These are phyloP conservation scores for Phyllostomus hastatus DNA, from an alignment of 2,113 vertebrate genomes.

Conservation along the genomic window DNA sequence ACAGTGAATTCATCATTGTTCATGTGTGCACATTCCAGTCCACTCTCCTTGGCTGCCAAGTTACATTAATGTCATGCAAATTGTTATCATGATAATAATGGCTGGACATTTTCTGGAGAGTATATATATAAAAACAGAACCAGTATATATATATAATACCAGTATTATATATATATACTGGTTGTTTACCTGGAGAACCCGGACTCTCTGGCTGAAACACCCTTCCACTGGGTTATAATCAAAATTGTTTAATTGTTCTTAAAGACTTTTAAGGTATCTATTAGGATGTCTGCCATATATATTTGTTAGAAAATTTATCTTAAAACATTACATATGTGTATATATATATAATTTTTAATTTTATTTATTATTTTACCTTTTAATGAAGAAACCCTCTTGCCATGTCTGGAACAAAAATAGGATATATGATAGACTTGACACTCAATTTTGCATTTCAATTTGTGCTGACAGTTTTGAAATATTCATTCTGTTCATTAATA, in stretches of 20 bases:
- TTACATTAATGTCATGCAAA: too few species aligned
- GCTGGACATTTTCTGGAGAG: too few species aligned
- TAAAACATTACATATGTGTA: background rate
- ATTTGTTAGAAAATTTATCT: background rate
- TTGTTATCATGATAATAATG: too few species aligned
- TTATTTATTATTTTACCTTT: background rate
- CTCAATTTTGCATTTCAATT: background rate
- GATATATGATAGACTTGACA: background rate
- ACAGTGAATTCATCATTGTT: too few species aligned
- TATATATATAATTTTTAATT: background rate
- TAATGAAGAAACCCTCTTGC: background rate
- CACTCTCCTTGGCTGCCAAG: too few species aligned
- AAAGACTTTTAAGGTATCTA: background rate
- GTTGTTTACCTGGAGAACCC: background rate
- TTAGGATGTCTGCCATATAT: background rate
- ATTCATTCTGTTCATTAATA: conserved; percentile 12
- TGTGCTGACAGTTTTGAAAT: background rate
- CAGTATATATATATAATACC: background rate
- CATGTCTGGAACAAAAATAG: background rate
- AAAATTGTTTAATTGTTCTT: background rate
- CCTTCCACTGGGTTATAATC: background rate
- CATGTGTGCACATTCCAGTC: too few species aligned
- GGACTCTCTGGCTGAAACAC: background rate
- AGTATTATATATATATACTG: background rate
- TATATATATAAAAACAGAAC: too few species aligned